A percentile compares a stretch with the other conserved stretches of the same genome.
Conservation (phyloP, 1,140 invertebrate genomes). For the Hyles euphorbiae region DNA sequence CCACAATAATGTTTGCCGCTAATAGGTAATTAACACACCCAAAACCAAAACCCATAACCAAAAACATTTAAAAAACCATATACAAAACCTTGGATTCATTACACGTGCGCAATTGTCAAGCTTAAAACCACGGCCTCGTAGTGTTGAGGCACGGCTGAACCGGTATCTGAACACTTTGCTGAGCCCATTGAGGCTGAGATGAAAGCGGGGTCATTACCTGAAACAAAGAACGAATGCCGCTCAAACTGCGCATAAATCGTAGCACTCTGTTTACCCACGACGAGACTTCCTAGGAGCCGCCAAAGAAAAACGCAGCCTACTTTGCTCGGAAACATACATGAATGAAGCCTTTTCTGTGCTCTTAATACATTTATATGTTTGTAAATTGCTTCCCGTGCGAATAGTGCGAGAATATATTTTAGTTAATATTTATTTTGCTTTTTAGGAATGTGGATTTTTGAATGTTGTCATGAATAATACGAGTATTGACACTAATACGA, state of each 20-base stretch:
- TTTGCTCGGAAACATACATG: conserved; percentile 42
- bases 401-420: too few relatives aligned
- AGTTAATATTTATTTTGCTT: too few relatives aligned
- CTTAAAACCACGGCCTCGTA: background rate
- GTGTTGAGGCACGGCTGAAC: conserved; percentile 18
- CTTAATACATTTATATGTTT: conserved; percentile 30
- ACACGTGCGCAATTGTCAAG: background rate
- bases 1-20: too few relatives aligned
- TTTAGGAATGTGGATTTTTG: too few relatives aligned
- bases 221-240: conserved; percentile 67
- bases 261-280: conserved; percentile 62
- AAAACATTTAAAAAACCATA: background rate
- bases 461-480: too few relatives aligned
- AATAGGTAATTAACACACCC: too few relatives aligned
- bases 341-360: conserved; percentile 50
- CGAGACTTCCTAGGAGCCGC: conserved; percentile 53
- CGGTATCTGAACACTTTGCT: conserved; percentile 57
- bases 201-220: conserved; percentile 73
- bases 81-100: conserved; percentile 3
- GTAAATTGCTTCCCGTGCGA: background rate
- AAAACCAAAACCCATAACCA: too few relatives aligned
- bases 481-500: too few relatives aligned
- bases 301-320: conserved; percentile 68
- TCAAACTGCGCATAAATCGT: conserved; percentile 67
- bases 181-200: conserved; percentile 59